phyloP scores from a whole-genome alignment of 2,888 invertebrate species.

The Caenorhabditis becei region DNA sequence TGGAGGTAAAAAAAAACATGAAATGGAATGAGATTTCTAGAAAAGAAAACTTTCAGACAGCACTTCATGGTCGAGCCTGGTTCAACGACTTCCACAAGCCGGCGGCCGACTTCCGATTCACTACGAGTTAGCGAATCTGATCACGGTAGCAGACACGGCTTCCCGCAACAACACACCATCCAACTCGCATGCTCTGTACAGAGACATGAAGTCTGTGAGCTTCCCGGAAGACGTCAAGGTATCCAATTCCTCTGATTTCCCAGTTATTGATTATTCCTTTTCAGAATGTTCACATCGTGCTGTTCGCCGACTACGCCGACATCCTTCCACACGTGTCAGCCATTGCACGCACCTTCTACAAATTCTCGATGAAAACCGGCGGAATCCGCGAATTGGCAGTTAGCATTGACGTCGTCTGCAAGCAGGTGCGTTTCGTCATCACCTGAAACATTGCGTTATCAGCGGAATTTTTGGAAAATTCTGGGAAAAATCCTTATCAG shows the following conservation, averaged over 20 bases:
- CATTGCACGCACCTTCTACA: conserved; percentile 89
- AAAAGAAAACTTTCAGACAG: conserved; percentile 62
- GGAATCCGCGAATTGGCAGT: conserved; percentile 42
- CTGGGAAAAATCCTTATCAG: neutral
- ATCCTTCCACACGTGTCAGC: conserved; percentile 89
- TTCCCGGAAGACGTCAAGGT: conserved; percentile 67
- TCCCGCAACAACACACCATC: conserved; percentile 74
- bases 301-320: conserved; percentile 84
- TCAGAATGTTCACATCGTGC: conserved; percentile 71
- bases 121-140: conserved; percentile 73
- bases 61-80: conserved; percentile 62
- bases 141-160: conserved; percentile 70
- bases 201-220: conserved; percentile 62
- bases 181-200: conserved; percentile 67
- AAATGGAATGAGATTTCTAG: neutral
- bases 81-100: conserved; percentile 49
- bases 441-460: conserved; percentile 1
- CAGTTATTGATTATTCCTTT: conserved; percentile 20
- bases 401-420: conserved; percentile 75
- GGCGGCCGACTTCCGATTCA: conserved; percentile 72
- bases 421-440: conserved; percentile 43
- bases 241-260: neutral
- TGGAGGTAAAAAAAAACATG: conserved; percentile 28
- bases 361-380: conserved; percentile 85
- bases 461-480: neutral